phyloP scores from a whole-genome alignment of 2,113 vertebrate species.

The Tor tambroides region DNA sequence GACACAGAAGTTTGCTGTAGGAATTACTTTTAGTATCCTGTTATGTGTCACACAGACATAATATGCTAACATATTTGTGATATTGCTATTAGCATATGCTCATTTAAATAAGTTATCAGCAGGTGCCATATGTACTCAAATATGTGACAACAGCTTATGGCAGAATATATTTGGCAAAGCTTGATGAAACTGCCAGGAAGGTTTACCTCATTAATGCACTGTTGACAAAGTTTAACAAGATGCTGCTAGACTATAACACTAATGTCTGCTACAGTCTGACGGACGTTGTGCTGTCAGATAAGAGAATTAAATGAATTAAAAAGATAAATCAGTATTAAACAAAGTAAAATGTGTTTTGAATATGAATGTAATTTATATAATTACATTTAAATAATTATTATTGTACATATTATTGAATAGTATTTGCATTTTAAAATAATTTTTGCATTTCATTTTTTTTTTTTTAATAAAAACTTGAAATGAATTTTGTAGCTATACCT shows the following conservation, averaged over 20 bases:
- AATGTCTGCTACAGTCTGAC: not conserved
- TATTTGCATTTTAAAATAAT: not conserved
- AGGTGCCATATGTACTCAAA: not conserved
- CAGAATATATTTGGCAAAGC: not conserved
- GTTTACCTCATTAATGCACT: not conserved
- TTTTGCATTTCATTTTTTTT: too few species aligned
- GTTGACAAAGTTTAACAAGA: slow-evolving; percentile 1
- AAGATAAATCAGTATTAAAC: not conserved
- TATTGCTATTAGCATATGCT: not conserved
- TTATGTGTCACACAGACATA: not conserved
- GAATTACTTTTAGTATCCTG: not conserved
- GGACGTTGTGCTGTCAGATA: not conserved
- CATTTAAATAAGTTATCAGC: not conserved
- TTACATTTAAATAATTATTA: not conserved
- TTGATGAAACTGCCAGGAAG: not conserved
- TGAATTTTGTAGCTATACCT: not conserved
- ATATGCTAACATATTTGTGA: not conserved
- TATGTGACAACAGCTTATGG: not conserved
- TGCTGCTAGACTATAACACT: not conserved
- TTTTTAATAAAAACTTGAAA: not conserved
- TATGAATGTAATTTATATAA: not conserved
- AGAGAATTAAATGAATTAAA: not conserved
- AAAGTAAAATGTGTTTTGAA: not conserved
- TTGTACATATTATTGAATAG: not conserved
- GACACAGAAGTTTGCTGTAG: not conserved